Evolutionary conservation across 2,113 vertebrate species (phyloP), one percentile per base, ranked within the genome.

Genomic region (Tenebrosternarchus preto): DNA sequence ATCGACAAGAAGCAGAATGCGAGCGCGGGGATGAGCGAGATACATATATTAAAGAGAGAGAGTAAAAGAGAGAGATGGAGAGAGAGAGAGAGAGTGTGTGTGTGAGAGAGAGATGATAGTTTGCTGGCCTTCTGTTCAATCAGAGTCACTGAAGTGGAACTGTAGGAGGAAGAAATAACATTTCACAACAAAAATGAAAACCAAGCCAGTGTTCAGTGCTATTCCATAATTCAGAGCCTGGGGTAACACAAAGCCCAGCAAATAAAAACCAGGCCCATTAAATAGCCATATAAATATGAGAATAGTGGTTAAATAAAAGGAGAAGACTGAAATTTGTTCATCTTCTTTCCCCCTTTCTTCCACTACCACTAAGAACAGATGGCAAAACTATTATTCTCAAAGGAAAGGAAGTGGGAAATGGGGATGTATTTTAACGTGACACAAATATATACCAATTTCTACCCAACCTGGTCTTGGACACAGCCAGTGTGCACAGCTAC

Each of bases 1-100:
- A 88, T 85, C 76, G 82, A 85, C 81, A 82, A 80, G 77, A 82
- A 85, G 69, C 63, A 75, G 69, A 77, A 83, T 69, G 77, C 74
- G 68, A 74, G 66, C 80, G 73, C 60, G 33, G 61, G 67, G 83
- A 83, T 83, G 71, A 72, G 81, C 81, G 76, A 81, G 68, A 80
- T 77, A 85, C 82, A 82, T 81, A 50, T 76, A 85, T 83, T 85
- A 85, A 80, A 80, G 70, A 43, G 59, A 72, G 59, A 71, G 64
- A 27, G 83, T 50, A 50, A 50, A 50, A 87, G 81, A 86, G 77
- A 84, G 53, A 36, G 73, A 81, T 5, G 57, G 29, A 27, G 20
- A 36, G 55, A 67, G 33, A 60, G 80, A 80, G 77, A 83, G 53
- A 71, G 81, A 70, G 60, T 82, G 77, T 43, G 46, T 68, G 66